These are phyloP conservation scores for Oenanthe oenanthe DNA, from an alignment of 2,113 vertebrate genomes.

Conservation along the genomic window DNA sequence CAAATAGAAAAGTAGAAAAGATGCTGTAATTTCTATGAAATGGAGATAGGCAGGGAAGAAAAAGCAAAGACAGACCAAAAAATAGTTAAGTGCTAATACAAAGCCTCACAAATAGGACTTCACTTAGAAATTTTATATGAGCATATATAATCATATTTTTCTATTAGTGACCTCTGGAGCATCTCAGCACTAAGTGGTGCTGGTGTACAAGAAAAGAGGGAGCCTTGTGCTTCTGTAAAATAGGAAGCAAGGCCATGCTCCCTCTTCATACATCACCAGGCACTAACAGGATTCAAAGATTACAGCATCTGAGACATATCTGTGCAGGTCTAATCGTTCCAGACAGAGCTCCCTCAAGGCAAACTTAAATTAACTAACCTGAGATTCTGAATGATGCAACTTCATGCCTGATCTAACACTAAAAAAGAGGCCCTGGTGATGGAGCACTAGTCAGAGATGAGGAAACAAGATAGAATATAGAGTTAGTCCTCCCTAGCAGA, in stretches of 20 bases:
- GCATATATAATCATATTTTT: neutral
- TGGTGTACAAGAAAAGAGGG: slow-evolving; percentile 9
- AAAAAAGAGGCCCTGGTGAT: neutral
- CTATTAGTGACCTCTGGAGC: neutral
- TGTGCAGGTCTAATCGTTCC: neutral
- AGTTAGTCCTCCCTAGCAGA: neutral
- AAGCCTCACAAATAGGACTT: neutral
- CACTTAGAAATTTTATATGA: neutral
- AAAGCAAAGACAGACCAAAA: neutral
- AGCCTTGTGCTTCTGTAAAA: neutral
- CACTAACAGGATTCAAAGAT: neutral
- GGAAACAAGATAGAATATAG: neutral
- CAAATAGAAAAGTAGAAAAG: neutral
- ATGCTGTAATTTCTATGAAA: neutral
- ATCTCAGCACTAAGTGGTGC: slow-evolving; percentile 51
- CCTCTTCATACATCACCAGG: neutral
- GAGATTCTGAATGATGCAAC: neutral
- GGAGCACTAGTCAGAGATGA: neutral
- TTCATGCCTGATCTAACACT: neutral
- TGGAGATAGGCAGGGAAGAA: neutral
- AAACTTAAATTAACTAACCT: neutral
- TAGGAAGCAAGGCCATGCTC: neutral
- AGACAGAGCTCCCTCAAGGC: neutral
- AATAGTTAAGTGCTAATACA: neutral
- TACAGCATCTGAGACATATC: neutral